Conservation (phyloP, 2,888 invertebrate genomes). For the Strigamia transsilvanica region DNA sequence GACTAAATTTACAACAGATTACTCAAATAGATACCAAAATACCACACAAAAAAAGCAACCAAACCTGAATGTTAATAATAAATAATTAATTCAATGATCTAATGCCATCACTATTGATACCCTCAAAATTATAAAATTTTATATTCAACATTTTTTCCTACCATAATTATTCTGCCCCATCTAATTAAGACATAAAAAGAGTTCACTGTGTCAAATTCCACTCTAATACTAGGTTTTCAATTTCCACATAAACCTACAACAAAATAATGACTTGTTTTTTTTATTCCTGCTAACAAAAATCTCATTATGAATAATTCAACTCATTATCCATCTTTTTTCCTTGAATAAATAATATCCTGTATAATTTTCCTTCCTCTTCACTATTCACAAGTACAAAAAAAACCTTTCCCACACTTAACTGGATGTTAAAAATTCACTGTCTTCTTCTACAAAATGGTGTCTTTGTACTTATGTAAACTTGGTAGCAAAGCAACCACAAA, state of each 20-base stretch:
- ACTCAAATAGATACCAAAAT: no score
- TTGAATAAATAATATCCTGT: conserved; percentile 33
- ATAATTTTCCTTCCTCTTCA: background rate
- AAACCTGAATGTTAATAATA: no score
- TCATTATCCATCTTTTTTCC: conserved; percentile 40
- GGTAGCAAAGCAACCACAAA: conserved; percentile 45
- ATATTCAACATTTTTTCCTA: no score
- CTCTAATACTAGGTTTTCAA: background rate
- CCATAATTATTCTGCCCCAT: background rate
- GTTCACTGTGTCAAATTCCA: conserved; percentile 28
- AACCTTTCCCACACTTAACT: conserved; percentile 16
- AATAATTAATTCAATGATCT: no score
- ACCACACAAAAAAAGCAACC: no score
- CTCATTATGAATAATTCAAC: conserved; percentile 25
- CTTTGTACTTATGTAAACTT: conserved; percentile 29
- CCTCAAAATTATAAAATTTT: no score
- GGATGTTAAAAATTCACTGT: conserved; percentile 1
- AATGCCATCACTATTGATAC: no score
- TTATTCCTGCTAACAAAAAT: background rate
- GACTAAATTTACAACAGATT: no score
- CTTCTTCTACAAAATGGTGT: background rate
- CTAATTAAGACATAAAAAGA: background rate
- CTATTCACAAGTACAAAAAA: background rate
- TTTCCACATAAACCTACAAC: conserved; percentile 18
- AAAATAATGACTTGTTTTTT: conserved; percentile 15